Evolutionary conservation across 2,888 invertebrate species (phyloP).

Genomic region (Dynastes grantii): DNA sequence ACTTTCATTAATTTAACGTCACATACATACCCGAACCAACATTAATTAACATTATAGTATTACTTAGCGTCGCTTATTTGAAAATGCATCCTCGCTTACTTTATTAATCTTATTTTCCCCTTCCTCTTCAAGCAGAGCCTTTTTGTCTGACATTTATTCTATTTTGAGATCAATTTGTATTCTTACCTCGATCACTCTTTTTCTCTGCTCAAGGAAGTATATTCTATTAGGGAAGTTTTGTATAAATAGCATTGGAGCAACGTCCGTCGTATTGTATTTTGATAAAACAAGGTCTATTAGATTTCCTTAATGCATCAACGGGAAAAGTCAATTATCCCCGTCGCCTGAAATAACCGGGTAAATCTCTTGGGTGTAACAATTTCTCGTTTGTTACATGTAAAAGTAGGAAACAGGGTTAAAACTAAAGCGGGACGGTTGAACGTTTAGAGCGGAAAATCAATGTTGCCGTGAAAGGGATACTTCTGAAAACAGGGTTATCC

Average conservation of each 20-base stretch:
- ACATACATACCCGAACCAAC: no score
- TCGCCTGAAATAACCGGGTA: constrained; percentile 26
- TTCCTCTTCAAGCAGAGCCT: no score
- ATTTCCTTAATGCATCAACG: constrained; percentile 26
- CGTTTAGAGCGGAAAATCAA: constrained; percentile 31
- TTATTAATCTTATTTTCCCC: no score
- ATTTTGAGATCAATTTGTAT: background rate
- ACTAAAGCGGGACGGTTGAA: constrained; percentile 30
- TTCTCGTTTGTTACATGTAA: constrained; percentile 29
- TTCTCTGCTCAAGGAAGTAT: background rate
- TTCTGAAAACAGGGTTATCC: background rate
- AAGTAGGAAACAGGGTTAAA: constrained; percentile 35
- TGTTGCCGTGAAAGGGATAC: constrained; percentile 4
- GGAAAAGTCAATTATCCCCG: constrained; percentile 39
- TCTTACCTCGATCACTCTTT: background rate
- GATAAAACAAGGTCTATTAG: constrained; percentile 25
- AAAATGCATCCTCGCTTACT: no score
- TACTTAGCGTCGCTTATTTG: no score
- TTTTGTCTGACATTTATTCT: background rate
- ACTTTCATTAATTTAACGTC: no score
- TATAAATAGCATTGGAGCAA: constrained; percentile 18
- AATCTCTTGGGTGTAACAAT: constrained; percentile 30
- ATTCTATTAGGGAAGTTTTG: background rate
- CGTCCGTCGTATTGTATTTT: constrained; percentile 13
- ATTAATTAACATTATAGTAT: no score